Conservation (phyloP, 2,888 invertebrate species). For the Dryococelus australis region DNA sequence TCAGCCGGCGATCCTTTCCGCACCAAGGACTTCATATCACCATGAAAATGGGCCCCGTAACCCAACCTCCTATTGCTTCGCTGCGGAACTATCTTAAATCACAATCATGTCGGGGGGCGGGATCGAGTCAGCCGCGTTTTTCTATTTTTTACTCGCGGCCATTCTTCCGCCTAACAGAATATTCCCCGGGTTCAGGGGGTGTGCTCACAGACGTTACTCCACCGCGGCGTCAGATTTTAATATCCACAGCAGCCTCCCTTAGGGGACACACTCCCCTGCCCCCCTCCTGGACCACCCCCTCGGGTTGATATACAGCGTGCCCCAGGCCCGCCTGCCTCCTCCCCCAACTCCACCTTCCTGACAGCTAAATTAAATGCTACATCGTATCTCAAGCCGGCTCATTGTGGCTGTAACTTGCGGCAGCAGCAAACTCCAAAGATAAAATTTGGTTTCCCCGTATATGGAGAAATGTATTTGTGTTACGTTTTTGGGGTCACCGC, state of each 20-base stretch:
- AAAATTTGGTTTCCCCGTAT: neutral
- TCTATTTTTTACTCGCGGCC: neutral
- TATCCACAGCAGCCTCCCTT: slow-evolving; percentile 35
- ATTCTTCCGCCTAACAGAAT: slow-evolving; percentile 11
- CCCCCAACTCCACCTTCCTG: slow-evolving; percentile 19
- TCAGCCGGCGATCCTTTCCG: neutral
- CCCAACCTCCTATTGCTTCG: neutral
- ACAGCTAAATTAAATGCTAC: slow-evolving; percentile 27
- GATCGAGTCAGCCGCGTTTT: neutral
- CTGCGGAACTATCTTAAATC: neutral
- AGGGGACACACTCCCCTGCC: slow-evolving; percentile 24
- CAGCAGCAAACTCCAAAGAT: neutral
- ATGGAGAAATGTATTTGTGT: neutral
- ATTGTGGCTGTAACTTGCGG: slow-evolving; percentile 5
- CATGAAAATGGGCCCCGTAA: neutral
- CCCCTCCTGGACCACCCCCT: neutral
- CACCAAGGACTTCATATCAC: slow-evolving; percentile 3
- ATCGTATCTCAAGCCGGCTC: slow-evolving; percentile 21
- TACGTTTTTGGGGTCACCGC: neutral
- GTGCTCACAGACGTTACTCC: slow-evolving; percentile 21
- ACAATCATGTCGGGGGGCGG: neutral
- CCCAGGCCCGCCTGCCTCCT: slow-evolving; percentile 31
- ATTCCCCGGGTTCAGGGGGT: slow-evolving; percentile 5
- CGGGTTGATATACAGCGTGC: slow-evolving; percentile 13
- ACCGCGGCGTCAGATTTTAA: slow-evolving; percentile 40